Evolutionary conservation across 2,113 vertebrate genomes (phyloP), one percentile per base, ranked within the genome.

Genomic region (Hippocampus comes): DNA sequence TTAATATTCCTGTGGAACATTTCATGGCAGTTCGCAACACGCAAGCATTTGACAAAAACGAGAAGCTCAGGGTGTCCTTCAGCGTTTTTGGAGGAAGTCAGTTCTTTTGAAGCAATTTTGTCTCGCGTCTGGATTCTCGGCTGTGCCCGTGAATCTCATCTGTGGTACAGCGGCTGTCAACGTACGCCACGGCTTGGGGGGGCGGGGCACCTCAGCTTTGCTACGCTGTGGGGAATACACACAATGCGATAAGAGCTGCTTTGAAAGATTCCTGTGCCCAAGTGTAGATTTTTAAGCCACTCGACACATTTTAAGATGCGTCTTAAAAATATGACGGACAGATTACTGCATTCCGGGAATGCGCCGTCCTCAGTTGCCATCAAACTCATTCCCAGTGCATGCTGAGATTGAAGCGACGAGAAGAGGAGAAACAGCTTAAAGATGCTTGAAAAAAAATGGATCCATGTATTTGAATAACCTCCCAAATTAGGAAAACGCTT

Each of bases 31-130:
- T 53, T 53, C 10, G 30, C 61, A 41, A 41, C 61, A 4, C 3
- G 10, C 20, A 21, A 63, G 61, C 34, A 34, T 63, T 63, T 21
- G 60, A 63, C 60, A 63, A 63, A 38, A 63, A 63, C n/a, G 61
- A 34, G 34, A 63, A 63, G 61, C 61, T 63, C 61, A 63, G 34
- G 61, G 61, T 41, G 20, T 41, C 20, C 61, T 56, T 23, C 53
- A 11, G 12, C 34, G 21, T 63, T 38, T 63, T 63, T 5, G 30
- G 23, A 17, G 17, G 15, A 9, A 53, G 20, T 30, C 4, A 38
- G 23, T 6, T 53, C 4, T 20, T 60, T 61, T 15, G 5, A 60
- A 60, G 25, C 25, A 53, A 9, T 60, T 60, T 30, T 60, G 56
- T 27, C 23, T 59, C 27, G 14, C 57, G 14, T 55, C 9, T 55